These are phyloP conservation scores for Enteromius mattozi DNA, from an alignment of 2,797 vertebrate genomes.

Conservation along the genomic window DNA sequence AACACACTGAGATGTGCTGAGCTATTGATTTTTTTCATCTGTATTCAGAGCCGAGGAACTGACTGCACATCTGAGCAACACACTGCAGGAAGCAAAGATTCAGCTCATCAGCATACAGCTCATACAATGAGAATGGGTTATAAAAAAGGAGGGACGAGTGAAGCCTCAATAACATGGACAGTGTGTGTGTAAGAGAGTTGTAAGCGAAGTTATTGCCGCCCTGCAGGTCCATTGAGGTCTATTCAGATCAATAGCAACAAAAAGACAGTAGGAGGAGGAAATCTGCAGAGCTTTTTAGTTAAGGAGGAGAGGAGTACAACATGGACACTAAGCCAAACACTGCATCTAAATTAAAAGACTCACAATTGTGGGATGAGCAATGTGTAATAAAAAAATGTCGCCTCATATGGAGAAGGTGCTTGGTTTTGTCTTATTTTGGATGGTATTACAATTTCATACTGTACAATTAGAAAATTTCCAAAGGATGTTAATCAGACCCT, in stretches of 20 bases:
- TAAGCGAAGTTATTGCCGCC: constrained; percentile 33
- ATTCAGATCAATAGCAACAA: constrained; percentile 47
- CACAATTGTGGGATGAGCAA: not conserved
- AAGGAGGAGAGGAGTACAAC: not conserved
- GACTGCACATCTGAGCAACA: constrained; percentile 35
- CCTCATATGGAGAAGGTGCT: not conserved
- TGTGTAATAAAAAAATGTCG: not conserved
- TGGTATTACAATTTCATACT: not conserved
- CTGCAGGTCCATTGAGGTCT: constrained; percentile 38
- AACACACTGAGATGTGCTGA: constrained; percentile 36
- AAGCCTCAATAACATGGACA: constrained; percentile 48
- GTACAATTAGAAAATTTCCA: not conserved
- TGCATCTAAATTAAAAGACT: not conserved
- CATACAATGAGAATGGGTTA: constrained; percentile 48
- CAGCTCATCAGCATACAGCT: constrained; percentile 59
- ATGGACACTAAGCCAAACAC: not conserved
- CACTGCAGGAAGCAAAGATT: constrained; percentile 30
- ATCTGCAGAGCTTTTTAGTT: not conserved
- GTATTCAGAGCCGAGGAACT: constrained; percentile 40
- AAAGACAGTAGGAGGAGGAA: constrained; percentile 11
- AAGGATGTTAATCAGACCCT: not conserved
- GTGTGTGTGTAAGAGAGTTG: not conserved
- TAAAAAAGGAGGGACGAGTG: constrained; percentile 29
- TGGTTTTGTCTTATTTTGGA: constrained; percentile 1
- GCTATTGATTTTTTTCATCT: constrained; percentile 43